These are phyloP conservation scores for Oncorhynchus mykiss DNA, from an alignment of 2,113 vertebrate genomes.

Conservation along the genomic window DNA sequence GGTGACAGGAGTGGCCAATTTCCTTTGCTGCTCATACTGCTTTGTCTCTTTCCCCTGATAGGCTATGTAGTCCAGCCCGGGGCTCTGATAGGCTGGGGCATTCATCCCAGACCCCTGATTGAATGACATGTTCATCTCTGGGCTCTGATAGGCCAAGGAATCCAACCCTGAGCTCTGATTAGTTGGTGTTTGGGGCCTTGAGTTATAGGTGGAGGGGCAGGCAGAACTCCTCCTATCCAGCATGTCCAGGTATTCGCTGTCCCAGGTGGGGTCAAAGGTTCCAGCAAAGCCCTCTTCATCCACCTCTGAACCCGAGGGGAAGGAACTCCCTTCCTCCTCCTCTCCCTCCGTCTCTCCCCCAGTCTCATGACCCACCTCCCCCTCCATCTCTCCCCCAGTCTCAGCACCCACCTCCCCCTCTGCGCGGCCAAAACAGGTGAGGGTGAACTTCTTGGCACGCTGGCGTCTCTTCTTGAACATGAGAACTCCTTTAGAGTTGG, in stretches of 20 bases:
- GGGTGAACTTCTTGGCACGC: constrained; percentile 95
- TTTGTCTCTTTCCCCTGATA: too few species aligned
- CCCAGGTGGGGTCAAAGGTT: constrained; percentile 90
- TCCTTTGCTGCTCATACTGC: constrained; percentile 1
- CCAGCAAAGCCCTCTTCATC: constrained; percentile 91
- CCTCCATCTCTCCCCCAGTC: constrained; percentile 74
- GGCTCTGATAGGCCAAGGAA: constrained; percentile 41
- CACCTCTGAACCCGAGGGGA: constrained; percentile 91
- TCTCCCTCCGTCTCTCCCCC: constrained; percentile 76
- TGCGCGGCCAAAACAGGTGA: constrained; percentile 92
- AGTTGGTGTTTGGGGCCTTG: constrained; percentile 31
- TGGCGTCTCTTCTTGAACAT: constrained; percentile 99
- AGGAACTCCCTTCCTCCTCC: constrained; percentile 81
- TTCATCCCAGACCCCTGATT: constrained; percentile 39
- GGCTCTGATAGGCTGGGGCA: constrained; percentile 35
- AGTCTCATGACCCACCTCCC: constrained; percentile 74
- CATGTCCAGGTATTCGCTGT: constrained; percentile 89
- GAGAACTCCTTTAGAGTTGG: constrained; percentile 95
- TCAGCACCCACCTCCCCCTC: constrained; percentile 77
- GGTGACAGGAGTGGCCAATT: constrained; percentile 35
- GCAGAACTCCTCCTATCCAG: constrained; percentile 76
- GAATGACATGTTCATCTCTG: constrained; percentile 20
- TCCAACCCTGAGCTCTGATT: constrained; percentile 50
- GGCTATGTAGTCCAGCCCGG: constrained; percentile 37
- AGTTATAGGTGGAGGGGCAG: constrained; percentile 40